Evolutionary conservation across 2,113 vertebrate species (phyloP).

Genomic region (Hippopotamus amphibius): DNA sequence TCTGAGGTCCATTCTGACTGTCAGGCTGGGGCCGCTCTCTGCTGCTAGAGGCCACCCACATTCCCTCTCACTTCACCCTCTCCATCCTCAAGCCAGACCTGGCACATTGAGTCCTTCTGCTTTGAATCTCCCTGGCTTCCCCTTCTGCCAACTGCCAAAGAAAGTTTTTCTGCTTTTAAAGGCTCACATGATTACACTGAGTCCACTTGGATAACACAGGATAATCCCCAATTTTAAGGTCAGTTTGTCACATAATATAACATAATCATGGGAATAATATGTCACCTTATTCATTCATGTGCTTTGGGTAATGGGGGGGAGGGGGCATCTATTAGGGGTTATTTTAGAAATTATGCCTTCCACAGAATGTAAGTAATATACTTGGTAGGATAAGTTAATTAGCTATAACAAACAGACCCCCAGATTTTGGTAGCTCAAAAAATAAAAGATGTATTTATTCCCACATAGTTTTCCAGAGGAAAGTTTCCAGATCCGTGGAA

Average conservation of each 20-base stretch:
- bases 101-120: background rate
- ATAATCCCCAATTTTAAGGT: background rate
- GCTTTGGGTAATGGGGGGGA: background rate
- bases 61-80: background rate
- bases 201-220: background rate
- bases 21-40: background rate
- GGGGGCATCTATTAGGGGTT: background rate
- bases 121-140: background rate
- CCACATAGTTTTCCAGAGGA: background rate
- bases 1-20: background rate
- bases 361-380: background rate
- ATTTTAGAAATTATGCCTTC: background rate
- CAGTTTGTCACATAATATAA: background rate
- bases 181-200: background rate
- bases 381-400: background rate
- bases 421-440: constrained; percentile 10
- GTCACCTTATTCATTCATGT: background rate
- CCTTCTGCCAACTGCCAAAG: background rate
- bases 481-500: background rate
- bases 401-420: background rate
- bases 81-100: background rate
- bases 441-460: background rate
- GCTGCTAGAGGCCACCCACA: background rate
- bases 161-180: background rate
- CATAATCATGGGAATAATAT: background rate